Base-by-base conservation (phyloP, 2,113 vertebrate species). In the Progne subis region DNA sequence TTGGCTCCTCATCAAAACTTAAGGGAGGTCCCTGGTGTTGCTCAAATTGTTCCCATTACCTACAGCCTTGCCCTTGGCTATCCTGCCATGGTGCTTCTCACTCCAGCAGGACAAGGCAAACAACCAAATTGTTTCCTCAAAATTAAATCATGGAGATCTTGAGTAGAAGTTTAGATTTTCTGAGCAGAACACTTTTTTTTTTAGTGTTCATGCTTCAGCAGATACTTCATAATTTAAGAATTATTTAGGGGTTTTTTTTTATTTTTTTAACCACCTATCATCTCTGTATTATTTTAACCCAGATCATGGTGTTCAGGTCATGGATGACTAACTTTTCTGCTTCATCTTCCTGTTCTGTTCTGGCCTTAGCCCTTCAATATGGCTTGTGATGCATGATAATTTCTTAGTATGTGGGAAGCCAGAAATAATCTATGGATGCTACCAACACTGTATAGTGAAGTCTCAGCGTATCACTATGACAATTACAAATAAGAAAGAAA, bases 311-410 rank as follows among this genome's bases (percentile, higher is more conserved):
- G 63, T 52, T 82, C 41, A 87, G 46, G 59, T 83, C 46, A 94
- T 0, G 0, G 76, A 76, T 24, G 1, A 72, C 44, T 76, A 46
- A 57, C 3, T 86, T 71, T 26, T 59, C 34, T 68, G 15, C 43
- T 70, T 88, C 49, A 52, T 56, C 29, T 68, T 88, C 32, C 17
- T 83, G 29, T 68, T 86, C 32, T 92, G 25, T 47, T 76, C 46
- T 83, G 50, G 29, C 32, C 34, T 80, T 64, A 72, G 26, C n/a
- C 24, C 16, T 80, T 88, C 50, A 69, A 6, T 20, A 39, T 17
- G 34, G 34, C 56, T 71, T 61, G 34, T 56, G 29, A 21, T 80
- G 65, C 24, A 82, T 70, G 31, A 34, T 20, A 60, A 91, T 72
- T 68, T 80, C 3, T 59, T 46, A 39, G 10, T 11, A 18, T 60